Base-by-base conservation (phyloP, 2,888 invertebrate species). In the Drosophila yooni region DNA sequence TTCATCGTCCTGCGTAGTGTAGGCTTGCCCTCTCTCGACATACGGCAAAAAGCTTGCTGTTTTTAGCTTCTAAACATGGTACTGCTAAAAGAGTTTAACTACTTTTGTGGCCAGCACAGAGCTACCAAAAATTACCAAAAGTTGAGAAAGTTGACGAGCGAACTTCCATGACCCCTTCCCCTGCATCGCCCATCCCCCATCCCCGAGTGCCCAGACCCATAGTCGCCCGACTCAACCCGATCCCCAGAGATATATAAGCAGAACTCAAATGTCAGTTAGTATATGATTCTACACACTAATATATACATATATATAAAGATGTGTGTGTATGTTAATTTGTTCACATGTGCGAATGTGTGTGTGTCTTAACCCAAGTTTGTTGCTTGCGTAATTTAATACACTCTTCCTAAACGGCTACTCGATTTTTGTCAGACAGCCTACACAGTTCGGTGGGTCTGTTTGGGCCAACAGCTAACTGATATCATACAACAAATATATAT, bases 51-150 rank as follows among this genome's bases (percentile, higher is more conserved):
- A 81, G 71, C 79, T 81, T 78, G 33, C 74, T 46, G 74, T 77
- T 81, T 78, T 78, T 81, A 70, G 70, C 65, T 82, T 33, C 78
- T 68, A 75, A 82, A 78, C 82, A 81, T 78, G 82, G 61, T 64
- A 66, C 61, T 62, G 75, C 82, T 68, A 74, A 81, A 82, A 82
- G 82, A 82, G 79, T 82, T 79, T 76, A 81, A 82, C 79, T 82
- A 82, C 81, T 76, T 75, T 60, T 82, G 82, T 69, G 79, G 79
- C 81, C 81, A 70, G 70, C 56, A 66, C 57, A 65, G 56, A 61
- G 68, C 74, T 70, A 70, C 63, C 79, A 78, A 78, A 80, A 81
- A 80, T 76, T 77, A 81, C 68, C 48, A 59, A 67, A 79, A 78
- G 53, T 61, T 70, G 25, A 33, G 31, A 70, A 74, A 71, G 78